phyloP scores from a whole-genome alignment of 2,113 vertebrate genomes.

The Ascaphus truei region DNA sequence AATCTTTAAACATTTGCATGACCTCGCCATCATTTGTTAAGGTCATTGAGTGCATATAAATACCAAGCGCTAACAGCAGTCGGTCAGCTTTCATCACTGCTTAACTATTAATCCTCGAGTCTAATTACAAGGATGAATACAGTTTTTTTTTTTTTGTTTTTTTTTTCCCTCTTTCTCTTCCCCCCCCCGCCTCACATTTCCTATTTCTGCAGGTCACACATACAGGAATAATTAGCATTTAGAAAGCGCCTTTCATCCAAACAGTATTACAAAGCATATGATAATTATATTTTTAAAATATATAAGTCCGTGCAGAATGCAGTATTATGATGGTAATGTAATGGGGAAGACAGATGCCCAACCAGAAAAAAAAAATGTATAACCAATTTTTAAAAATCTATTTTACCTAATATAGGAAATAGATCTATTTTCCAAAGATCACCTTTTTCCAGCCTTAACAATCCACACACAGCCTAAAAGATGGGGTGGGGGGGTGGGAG shows the following conservation, averaged over 20 bases:
- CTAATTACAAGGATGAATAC: slow-evolving; percentile 5
- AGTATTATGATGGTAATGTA: not conserved
- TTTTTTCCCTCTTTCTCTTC: too few species aligned
- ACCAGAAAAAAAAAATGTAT: not conserved
- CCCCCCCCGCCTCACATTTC: too few species aligned
- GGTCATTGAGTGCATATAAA: slow-evolving; percentile 26
- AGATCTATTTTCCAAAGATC: too few species aligned
- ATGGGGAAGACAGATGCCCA: not conserved
- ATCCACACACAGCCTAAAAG: too few species aligned
- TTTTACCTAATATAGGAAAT: too few species aligned
- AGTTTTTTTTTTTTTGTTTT: not conserved
- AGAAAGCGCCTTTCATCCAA: slow-evolving; percentile 5
- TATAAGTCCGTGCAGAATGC: not conserved
- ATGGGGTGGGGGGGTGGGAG: too few species aligned
- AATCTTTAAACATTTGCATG: slow-evolving; percentile 18
- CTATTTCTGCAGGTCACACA: slow-evolving; percentile 25
- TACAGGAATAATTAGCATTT: slow-evolving; percentile 9
- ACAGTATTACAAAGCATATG: not conserved
- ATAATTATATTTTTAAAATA: slow-evolving; percentile 17
- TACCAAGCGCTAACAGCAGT: not conserved
- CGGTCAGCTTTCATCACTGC: slow-evolving; percentile 6
- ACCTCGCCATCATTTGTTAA: slow-evolving; percentile 33
- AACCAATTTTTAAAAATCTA: too few species aligned
- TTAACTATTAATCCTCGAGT: slow-evolving; percentile 12
- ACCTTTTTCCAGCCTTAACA: too few species aligned